Conservation (phyloP, 2,888 invertebrate genomes). For the Thelaira solivaga region DNA sequence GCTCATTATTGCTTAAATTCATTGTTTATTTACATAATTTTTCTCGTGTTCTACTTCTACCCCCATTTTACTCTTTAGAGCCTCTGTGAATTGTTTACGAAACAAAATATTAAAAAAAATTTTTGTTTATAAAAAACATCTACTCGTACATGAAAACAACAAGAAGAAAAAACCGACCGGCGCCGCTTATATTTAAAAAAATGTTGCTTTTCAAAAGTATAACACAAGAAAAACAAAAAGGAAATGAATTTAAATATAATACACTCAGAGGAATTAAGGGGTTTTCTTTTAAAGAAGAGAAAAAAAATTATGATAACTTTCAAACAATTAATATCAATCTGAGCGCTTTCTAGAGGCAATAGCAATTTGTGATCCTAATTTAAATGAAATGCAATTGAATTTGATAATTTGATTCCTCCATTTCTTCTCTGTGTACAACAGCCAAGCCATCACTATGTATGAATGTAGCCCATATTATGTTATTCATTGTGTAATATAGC, state of each 20-base stretch:
- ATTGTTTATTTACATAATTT: constrained; percentile 56
- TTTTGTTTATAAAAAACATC: constrained; percentile 1
- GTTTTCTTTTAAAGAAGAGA: background rate
- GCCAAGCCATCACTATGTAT: background rate
- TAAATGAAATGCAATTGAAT: too few species aligned
- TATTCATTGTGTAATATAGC: constrained; percentile 31
- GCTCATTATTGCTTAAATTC: background rate
- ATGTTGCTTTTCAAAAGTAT: constrained; percentile 39
- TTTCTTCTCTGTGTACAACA: constrained; percentile 9
- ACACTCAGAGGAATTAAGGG: constrained; percentile 6
- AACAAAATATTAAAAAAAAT: constrained; percentile 35
- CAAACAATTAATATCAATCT: background rate
- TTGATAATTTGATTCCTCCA: too few species aligned
- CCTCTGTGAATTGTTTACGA: constrained; percentile 39
- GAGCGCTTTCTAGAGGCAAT: too few species aligned
- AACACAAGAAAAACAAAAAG: constrained; percentile 22
- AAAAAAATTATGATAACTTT: background rate
- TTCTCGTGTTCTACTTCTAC: constrained; percentile 19
- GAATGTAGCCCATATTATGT: constrained; percentile 9
- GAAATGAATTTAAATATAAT: constrained; percentile 2
- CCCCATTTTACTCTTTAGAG: background rate
- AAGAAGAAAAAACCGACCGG: constrained; percentile 48
- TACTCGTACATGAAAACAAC: constrained; percentile 3
- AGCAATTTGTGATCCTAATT: too few species aligned
- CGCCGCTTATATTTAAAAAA: constrained; percentile 50